Percentiles rank a stretch among this genome's conserved stretches.
These are phyloP conservation scores for Paratrypauchen microcephalus DNA, from an alignment of 2,797 vertebrate species.

Conservation along the genomic window DNA sequence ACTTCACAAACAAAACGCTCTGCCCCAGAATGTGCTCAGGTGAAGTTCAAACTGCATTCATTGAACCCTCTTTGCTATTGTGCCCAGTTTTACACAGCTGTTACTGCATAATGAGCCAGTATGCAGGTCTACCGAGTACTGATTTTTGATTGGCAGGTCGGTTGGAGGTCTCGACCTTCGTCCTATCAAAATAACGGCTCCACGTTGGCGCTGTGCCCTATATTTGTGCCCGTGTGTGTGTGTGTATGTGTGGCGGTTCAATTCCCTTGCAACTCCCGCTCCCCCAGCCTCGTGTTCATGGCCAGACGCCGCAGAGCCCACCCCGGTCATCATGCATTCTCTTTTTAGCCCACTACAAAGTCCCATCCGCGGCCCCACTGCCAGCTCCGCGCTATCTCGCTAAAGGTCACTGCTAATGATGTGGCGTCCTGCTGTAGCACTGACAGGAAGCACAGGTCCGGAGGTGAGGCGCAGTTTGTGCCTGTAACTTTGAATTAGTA, in stretches of 20 bases:
- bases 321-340: constrained; percentile 68
- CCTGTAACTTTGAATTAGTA: constrained; percentile 37
- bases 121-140: not conserved
- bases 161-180: constrained; percentile 22
- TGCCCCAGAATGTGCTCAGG: not conserved
- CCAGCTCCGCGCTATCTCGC: constrained; percentile 42
- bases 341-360: constrained; percentile 72
- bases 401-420: constrained; percentile 77
- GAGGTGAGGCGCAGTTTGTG: constrained; percentile 26
- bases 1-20: no score
- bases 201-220: constrained; percentile 42
- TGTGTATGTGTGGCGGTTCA: constrained; percentile 8
- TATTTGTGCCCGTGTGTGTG: constrained; percentile 9
- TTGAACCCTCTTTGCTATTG: not conserved
- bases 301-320: constrained; percentile 37
- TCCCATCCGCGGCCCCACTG: constrained; percentile 23
- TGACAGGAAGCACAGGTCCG: constrained; percentile 35
- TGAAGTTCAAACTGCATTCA: not conserved
- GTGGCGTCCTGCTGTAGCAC: constrained; percentile 34
- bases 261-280: constrained; percentile 27
- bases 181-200: constrained; percentile 18
- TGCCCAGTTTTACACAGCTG: not conserved
- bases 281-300: constrained; percentile 26
- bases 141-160: not conserved
- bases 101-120: constrained; percentile 3